A percentile compares a stretch with the other conserved stretches of the same genome.
Evolutionary conservation across 1,140 invertebrate genomes (phyloP).

Genomic region (Colletes latitarsis): DNA sequence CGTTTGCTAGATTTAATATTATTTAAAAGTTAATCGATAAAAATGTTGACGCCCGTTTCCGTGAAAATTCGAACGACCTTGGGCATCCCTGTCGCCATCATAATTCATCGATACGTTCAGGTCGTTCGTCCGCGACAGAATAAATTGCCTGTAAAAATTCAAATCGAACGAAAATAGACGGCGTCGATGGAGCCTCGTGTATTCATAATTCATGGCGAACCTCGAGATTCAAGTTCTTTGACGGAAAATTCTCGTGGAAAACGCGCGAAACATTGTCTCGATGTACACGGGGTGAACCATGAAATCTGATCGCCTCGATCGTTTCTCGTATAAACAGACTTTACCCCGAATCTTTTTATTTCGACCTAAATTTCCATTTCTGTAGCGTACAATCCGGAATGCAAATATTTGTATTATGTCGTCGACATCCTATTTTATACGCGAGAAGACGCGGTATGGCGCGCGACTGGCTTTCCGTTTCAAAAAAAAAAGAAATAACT

Average conservation of each 20-base stretch:
- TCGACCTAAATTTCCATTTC: too few relatives aligned
- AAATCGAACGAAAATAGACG: conserved; percentile 46
- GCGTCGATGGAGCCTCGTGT: conserved; percentile 13
- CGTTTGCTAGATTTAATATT: too few relatives aligned
- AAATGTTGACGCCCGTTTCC: background rate
- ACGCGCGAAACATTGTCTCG: background rate
- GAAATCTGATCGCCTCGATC: too few relatives aligned
- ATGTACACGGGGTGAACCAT: background rate
- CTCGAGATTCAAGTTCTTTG: conserved; percentile 23
- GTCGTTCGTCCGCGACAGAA: conserved; percentile 18
- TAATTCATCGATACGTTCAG: conserved; percentile 41
- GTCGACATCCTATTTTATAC: too few relatives aligned
- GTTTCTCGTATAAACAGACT: too few relatives aligned
- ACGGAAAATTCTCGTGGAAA: background rate
- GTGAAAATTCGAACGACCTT: conserved; percentile 21
- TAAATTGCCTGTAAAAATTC: conserved; percentile 51
- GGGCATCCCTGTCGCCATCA: background rate
- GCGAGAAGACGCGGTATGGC: too few relatives aligned
- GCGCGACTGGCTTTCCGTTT: too few relatives aligned
- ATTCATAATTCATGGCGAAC: conserved; percentile 45
- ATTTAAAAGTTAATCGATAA: too few relatives aligned
- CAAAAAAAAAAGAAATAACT: too few relatives aligned
- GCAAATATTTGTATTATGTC: too few relatives aligned
- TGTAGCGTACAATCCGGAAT: too few relatives aligned
- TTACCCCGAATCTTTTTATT: too few relatives aligned